Evolutionary conservation across 2,797 vertebrate genomes (phyloP).

Genomic region (Eulemur coronatus): DNA sequence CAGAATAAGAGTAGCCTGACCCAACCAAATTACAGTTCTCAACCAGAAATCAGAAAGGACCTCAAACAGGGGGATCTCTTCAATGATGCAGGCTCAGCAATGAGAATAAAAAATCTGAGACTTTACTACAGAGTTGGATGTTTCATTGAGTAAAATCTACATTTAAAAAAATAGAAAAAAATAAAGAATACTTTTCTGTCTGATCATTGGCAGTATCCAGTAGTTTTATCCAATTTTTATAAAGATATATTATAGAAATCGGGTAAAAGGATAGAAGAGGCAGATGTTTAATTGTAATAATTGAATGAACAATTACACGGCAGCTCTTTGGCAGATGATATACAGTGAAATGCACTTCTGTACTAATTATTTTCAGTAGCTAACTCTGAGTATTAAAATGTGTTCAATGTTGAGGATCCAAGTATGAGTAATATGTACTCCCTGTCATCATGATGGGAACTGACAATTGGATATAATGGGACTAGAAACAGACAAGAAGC

Average conservation of each 20-base stretch:
- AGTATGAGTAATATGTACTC: constrained; percentile 25
- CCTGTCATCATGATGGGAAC: background rate
- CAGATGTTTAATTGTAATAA: constrained; percentile 74
- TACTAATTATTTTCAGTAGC: constrained; percentile 72
- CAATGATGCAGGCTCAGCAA: background rate
- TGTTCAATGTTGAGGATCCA: constrained; percentile 45
- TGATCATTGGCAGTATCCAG: constrained; percentile 22
- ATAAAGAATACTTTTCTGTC: background rate
- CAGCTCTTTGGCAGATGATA: constrained; percentile 70
- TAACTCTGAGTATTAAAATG: constrained; percentile 65
- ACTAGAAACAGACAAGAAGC: background rate
- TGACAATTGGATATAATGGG: background rate
- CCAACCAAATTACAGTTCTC: background rate
- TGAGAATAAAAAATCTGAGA: background rate
- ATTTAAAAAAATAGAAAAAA: background rate
- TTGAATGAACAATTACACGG: constrained; percentile 53
- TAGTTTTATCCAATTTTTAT: constrained; percentile 55
- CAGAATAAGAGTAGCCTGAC: background rate
- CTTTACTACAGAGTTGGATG: background rate
- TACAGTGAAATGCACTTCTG: constrained; percentile 51
- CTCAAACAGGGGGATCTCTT: background rate
- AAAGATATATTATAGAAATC: constrained; percentile 60
- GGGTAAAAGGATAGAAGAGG: constrained; percentile 38
- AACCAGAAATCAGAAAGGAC: constrained; percentile 16
- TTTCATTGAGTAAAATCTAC: constrained; percentile 43